A percentile compares a stretch with the other conserved stretches of the same genome.
Evolutionary conservation across 2,888 invertebrate genomes (phyloP).

Genomic region (Lagria hirta): DNA sequence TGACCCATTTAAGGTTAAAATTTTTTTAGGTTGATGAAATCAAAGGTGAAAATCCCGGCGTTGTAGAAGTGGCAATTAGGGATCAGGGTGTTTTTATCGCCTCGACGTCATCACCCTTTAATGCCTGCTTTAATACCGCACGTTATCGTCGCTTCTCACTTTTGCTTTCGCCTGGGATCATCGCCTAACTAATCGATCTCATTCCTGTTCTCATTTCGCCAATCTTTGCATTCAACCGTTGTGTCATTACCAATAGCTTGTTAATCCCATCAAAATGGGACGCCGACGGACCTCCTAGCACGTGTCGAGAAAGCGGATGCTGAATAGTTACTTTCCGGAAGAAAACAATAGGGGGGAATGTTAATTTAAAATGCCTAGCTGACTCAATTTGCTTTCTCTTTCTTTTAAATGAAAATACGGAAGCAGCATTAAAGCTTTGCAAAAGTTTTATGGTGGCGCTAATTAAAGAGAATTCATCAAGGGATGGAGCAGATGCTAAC

Average conservation of each 20-base stretch:
- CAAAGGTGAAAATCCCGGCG: slow-evolving; percentile 27
- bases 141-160: slow-evolving; percentile 39
- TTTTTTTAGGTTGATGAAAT: too few relatives aligned
- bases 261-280: slow-evolving; percentile 44
- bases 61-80: slow-evolving; percentile 40
- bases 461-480: too few relatives aligned
- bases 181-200: slow-evolving; percentile 37
- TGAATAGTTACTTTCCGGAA: too few relatives aligned
- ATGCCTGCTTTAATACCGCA: slow-evolving; percentile 39
- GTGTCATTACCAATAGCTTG: slow-evolving; percentile 45
- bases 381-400: too few relatives aligned
- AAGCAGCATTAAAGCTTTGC: too few relatives aligned
- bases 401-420: too few relatives aligned
- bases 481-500: too few relatives aligned
- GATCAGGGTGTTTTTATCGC: slow-evolving; percentile 41
- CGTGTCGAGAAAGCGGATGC: too few relatives aligned
- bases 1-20: too few relatives aligned
- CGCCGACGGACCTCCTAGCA: slow-evolving; percentile 41
- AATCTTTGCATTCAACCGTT: slow-evolving; percentile 45
- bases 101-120: slow-evolving; percentile 41
- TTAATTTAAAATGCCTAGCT: too few relatives aligned
- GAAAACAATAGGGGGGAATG: too few relatives aligned
- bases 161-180: slow-evolving; percentile 27
- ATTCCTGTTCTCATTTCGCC: slow-evolving; percentile 36
- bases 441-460: too few relatives aligned